Conservation (phyloP, 1,140 invertebrate genomes). For the Coenobita brevimanus region DNA sequence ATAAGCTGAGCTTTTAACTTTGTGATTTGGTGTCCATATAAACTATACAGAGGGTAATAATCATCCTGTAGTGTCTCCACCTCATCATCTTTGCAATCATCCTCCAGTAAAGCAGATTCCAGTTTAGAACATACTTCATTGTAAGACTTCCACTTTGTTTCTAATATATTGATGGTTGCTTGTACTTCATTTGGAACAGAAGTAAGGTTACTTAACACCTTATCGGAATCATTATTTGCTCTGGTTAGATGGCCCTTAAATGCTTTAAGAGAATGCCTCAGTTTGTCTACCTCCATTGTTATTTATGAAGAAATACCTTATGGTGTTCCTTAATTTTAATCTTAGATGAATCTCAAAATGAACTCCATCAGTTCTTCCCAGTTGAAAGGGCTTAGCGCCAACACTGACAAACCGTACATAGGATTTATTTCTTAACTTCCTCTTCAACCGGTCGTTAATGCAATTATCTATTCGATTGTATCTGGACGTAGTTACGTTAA, state of each 20-base stretch:
- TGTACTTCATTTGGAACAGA: neutral
- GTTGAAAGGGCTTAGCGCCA: neutral
- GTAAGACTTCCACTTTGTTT: too few relatives aligned
- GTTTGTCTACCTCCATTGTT: neutral
- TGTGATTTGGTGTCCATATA: too few relatives aligned
- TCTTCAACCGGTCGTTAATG: neutral
- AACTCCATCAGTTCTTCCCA: neutral
- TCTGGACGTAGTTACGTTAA: neutral
- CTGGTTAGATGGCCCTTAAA: conserved; percentile 2
- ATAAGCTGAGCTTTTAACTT: too few relatives aligned
- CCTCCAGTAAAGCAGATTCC: too few relatives aligned
- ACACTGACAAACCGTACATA: conserved; percentile 3
- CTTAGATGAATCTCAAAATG: neutral
- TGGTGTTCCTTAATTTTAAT: neutral
- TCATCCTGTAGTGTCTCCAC: too few relatives aligned
- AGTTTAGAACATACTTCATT: too few relatives aligned
- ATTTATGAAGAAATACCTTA: neutral
- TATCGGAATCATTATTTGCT: neutral
- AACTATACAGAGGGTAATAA: too few relatives aligned
- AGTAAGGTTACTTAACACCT: neutral
- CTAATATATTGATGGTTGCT: neutral
- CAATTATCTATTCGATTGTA: neutral
- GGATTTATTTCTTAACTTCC: neutral
- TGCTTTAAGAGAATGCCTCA: neutral
- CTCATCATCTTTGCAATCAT: too few relatives aligned